phyloP scores from a whole-genome alignment of 2,888 invertebrate species.

The Drosophila infuscata region DNA sequence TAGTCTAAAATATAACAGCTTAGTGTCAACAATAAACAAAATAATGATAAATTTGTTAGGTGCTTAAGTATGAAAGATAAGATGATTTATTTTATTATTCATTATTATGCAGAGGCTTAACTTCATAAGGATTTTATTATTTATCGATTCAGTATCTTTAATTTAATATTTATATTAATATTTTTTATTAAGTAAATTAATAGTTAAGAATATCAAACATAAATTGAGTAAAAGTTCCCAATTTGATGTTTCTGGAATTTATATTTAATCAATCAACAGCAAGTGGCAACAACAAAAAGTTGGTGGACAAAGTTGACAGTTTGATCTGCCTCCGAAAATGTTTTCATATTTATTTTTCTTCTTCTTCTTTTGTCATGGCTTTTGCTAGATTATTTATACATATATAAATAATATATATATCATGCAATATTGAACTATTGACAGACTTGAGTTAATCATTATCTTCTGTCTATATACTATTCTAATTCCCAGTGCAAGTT shows the following conservation, averaged over 20 bases:
- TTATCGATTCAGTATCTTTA: neutral
- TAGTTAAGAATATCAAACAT: neutral
- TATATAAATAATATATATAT: too few species aligned
- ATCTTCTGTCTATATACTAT: neutral
- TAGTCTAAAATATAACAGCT: neutral
- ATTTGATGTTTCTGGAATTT: neutral
- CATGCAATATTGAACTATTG: too few species aligned
- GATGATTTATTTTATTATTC: neutral
- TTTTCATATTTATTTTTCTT: neutral
- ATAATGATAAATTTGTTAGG: neutral
- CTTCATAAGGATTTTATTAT: neutral
- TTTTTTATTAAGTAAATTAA: neutral
- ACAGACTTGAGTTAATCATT: neutral
- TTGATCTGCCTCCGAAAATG: neutral
- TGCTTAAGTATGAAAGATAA: neutral
- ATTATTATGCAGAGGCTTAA: neutral
- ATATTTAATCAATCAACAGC: neutral
- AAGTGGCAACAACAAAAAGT: neutral
- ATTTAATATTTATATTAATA: too few species aligned
- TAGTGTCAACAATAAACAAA: neutral
- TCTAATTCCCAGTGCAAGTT: conserved; percentile 5
- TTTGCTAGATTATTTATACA: too few species aligned
- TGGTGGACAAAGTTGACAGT: neutral
- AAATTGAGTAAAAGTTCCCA: neutral
- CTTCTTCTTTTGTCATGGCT: neutral